A percentile compares a stretch with the other conserved stretches of the same genome.
Conservation (phyloP, 1,140 invertebrate species). For the Odontomachus brunneus region DNA sequence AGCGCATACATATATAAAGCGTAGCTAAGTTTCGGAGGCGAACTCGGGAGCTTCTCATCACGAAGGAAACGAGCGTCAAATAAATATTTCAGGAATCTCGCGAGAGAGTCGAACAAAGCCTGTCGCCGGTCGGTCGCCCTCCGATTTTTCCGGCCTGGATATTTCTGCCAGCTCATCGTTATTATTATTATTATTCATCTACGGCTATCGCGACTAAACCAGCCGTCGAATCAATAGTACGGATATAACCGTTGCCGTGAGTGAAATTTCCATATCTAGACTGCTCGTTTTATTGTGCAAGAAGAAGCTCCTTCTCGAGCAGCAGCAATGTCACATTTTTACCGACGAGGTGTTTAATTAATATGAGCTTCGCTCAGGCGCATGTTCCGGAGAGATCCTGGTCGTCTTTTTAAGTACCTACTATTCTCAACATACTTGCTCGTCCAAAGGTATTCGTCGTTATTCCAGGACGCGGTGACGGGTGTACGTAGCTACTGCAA, state of each 20-base stretch:
- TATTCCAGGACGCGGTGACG: background rate
- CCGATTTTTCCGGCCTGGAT: background rate
- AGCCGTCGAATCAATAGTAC: constrained; percentile 2
- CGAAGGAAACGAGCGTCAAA: background rate
- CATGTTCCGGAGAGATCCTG: no score
- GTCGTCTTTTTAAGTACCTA: no score
- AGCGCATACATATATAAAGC: background rate
- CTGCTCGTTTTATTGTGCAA: background rate
- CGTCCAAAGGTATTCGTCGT: background rate
- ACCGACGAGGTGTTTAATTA: background rate
- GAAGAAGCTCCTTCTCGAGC: background rate
- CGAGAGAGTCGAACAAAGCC: constrained; percentile 13
- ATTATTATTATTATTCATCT: constrained; percentile 15
- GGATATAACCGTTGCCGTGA: background rate
- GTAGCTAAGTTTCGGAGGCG: background rate
- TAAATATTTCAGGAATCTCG: constrained; percentile 7
- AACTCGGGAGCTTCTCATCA: background rate
- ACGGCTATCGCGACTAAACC: background rate
- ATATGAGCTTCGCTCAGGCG: background rate
- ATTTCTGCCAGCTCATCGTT: background rate
- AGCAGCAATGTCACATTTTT: background rate
- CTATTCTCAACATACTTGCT: background rate
- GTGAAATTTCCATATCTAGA: constrained; percentile 16
- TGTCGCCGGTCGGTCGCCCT: background rate
- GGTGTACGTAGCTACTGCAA: constrained; percentile 3